A percentile compares a stretch with the other conserved stretches of the same genome.
These are phyloP conservation scores for Pluvianellus socialis DNA, from an alignment of 2,113 vertebrate species.

Conservation along the genomic window DNA sequence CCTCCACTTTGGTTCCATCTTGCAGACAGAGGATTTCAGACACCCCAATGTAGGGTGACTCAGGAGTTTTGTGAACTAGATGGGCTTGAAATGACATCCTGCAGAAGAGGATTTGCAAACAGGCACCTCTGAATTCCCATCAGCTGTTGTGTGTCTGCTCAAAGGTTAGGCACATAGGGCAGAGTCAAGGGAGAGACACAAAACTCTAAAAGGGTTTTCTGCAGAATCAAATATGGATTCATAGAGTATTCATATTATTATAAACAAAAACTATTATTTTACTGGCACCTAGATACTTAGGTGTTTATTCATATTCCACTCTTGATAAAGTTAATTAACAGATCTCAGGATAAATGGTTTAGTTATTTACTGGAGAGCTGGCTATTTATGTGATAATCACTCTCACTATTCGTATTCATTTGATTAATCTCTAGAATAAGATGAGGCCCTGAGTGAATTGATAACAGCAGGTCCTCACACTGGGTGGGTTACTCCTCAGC, in stretches of 20 bases:
- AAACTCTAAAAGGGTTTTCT: neutral
- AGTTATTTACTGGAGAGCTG: neutral
- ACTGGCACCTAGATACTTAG: neutral
- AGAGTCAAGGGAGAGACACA: neutral
- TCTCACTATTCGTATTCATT: neutral
- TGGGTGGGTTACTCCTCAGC: neutral
- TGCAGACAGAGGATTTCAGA: neutral
- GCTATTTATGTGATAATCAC: neutral
- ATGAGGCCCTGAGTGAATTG: neutral
- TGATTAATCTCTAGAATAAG: neutral
- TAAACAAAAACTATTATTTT: neutral
- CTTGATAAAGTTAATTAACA: constrained; percentile 28
- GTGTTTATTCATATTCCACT: neutral
- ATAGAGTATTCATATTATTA: neutral
- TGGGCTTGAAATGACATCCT: neutral
- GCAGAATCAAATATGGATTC: neutral
- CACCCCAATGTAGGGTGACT: neutral
- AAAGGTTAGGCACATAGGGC: neutral
- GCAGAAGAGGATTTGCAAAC: neutral
- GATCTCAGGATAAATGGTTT: neutral
- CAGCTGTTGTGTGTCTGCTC: neutral
- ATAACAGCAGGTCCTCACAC: neutral
- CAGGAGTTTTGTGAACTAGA: neutral
- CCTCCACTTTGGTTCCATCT: neutral
- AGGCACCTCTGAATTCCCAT: neutral